Conservation (phyloP, 2,113 vertebrate genomes). For the Protobothrops flavoviridis region DNA sequence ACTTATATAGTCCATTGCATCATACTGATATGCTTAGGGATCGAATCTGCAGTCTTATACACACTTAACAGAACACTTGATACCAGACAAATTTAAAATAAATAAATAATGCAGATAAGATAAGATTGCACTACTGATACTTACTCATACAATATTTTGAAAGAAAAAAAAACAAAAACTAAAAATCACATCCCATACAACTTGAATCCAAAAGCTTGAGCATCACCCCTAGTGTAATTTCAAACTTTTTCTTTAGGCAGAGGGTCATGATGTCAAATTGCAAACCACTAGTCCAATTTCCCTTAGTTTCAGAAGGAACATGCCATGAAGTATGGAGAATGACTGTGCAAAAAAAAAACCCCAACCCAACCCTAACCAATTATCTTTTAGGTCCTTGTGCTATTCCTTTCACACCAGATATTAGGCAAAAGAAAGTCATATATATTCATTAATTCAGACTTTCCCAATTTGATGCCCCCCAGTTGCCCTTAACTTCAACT, state of each 20-base stretch:
- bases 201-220: neutral
- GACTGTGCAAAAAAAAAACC: neutral
- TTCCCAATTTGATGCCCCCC: neutral
- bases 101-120: neutral
- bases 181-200: neutral
- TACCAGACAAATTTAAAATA: neutral
- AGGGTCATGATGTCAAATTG: neutral
- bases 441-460: neutral
- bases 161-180: neutral
- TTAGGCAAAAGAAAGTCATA: neutral
- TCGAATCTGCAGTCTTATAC: neutral
- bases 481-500: neutral
- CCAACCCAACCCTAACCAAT: neutral
- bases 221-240: neutral
- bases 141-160: neutral
- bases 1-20: neutral
- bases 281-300: neutral
- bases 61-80: neutral
- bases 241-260: neutral
- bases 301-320: neutral
- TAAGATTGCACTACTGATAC: neutral
- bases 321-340: neutral
- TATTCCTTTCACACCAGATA: too few species aligned
- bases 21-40: neutral
- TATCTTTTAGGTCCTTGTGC: neutral